Evolutionary conservation across 2,797 vertebrate genomes (phyloP).

Genomic region (Coracias cyanogaster): DNA sequence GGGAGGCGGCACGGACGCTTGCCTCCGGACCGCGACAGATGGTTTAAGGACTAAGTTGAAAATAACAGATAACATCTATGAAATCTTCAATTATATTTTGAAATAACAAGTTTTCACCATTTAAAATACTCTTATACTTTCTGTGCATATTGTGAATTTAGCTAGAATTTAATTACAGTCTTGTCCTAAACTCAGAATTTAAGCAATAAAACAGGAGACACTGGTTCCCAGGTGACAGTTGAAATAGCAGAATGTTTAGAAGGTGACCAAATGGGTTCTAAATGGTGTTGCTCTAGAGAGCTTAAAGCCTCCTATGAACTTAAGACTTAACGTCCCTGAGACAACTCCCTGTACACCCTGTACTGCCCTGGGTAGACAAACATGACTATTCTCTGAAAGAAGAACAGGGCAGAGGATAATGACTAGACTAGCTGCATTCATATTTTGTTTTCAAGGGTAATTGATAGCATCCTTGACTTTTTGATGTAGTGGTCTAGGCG

Average conservation of each 20-base stretch:
- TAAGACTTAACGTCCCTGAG: background rate
- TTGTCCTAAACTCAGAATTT: background rate
- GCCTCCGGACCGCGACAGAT: too few species aligned
- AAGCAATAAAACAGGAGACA: rapidly evolving
- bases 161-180: background rate
- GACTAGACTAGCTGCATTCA: background rate
- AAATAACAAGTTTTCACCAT: background rate
- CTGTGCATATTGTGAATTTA: background rate
- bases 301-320: background rate
- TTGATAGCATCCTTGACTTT: background rate
- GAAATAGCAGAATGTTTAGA: background rate
- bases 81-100: background rate
- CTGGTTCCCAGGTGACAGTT: background rate
- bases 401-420: background rate
- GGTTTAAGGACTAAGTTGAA: background rate
- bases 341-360: background rate
- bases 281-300: background rate
- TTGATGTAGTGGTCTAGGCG: background rate
- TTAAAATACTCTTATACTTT: background rate
- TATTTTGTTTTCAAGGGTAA: background rate
- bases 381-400: background rate
- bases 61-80: background rate
- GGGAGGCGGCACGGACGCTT: too few species aligned
- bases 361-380: background rate
- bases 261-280: background rate